phyloP scores from a whole-genome alignment of 2,113 vertebrate species.

The Sardina pilchardus region DNA sequence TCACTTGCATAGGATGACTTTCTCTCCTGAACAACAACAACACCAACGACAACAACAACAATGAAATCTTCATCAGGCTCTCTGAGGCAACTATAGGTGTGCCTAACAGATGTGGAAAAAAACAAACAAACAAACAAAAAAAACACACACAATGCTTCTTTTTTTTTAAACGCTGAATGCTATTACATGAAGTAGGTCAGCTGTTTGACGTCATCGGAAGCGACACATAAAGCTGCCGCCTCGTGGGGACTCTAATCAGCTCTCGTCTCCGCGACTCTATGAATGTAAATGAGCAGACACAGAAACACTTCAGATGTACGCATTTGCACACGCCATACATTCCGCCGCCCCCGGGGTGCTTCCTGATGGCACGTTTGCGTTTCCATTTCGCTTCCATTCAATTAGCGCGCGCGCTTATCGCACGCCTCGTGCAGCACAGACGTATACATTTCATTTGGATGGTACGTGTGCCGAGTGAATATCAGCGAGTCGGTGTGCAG shows the following conservation, averaged over 20 bases:
- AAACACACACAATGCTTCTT: background rate
- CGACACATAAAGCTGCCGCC: background rate
- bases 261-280: background rate
- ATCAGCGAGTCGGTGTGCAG: too few species aligned
- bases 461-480: background rate
- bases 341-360: background rate
- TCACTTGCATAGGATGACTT: background rate
- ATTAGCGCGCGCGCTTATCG: background rate
- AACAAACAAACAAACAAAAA: too few species aligned
- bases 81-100: background rate
- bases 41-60: too few species aligned
- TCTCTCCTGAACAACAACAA: background rate
- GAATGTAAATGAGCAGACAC: background rate
- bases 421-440: background rate
- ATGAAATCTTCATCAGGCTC: background rate
- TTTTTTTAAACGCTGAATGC: background rate
- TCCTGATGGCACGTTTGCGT: background rate
- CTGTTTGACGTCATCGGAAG: background rate
- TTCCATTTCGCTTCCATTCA: background rate
- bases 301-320: background rate
- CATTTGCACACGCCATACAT: background rate
- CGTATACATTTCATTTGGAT: too few species aligned
- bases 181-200: background rate
- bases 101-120: background rate
- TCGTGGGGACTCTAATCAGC: background rate